Evolutionary conservation across 2,888 invertebrate genomes (phyloP), one percentile per base, ranked within the genome.

Genomic region (Tenthredo amoena): DNA sequence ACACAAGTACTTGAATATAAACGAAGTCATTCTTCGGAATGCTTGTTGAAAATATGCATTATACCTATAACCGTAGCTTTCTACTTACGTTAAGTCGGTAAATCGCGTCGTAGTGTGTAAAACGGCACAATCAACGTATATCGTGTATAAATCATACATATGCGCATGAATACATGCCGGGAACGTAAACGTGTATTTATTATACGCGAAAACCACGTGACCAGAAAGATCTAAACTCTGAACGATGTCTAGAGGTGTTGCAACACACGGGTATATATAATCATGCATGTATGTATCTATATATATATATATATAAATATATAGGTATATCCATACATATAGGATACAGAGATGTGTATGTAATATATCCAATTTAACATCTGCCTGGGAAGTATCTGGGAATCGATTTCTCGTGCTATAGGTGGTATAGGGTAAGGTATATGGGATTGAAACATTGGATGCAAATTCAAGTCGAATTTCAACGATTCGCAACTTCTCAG

Each of bases 371-470:
- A 77, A 77, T 77, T 77, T 58, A 62, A 58, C 62, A 81, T 81
- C 81, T 81, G 81, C 37, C 81, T 40, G n/a, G 40, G 26, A 81
- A 81, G 81, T 62, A 81, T 40, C 81, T 40, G 62, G 62, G 81
- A 81, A 81, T 81, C 81, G 81, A 81, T 81, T 81, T 21, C 37
- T 5, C 62, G n/a, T n/a, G 40, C 12, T 55, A 50, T 26, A 47
- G 3, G 18, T 26, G 18, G 18, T 9, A 10, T 31, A 10, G 40
- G 40, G 12, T 62, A 40, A 7, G 37, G 21, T 81, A 58, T 26
- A 62, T n/a, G 81, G 37, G 81, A 81, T 81, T 81, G 62, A 81
- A 81, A 81, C 81, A 81, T 81, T 81, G 37, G 40, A 81, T 62
- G 62, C 81, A 62, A 81, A 81, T 58, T 58, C 77, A 26, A 77